Evolutionary conservation across 2,888 invertebrate species (phyloP).

Genomic region (Polymixis flavicincta): DNA sequence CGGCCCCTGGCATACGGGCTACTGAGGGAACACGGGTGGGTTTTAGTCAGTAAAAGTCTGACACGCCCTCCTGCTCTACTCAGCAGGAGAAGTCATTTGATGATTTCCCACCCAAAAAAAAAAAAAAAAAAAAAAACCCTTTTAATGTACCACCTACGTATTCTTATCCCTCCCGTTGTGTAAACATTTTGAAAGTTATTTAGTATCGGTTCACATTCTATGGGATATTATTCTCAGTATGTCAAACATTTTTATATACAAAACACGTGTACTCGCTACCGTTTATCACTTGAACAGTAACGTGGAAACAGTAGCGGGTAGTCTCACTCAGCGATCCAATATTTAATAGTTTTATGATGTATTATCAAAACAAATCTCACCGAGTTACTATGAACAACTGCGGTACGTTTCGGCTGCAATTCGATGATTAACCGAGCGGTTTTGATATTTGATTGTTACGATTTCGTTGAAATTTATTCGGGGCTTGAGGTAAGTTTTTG

Average conservation of each 20-base stretch:
- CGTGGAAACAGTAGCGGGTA: constrained; percentile 87
- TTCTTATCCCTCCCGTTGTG: constrained; percentile 32
- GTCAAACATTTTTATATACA: constrained; percentile 55
- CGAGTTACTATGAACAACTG: constrained; percentile 87
- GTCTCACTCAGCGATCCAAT: constrained; percentile 91
- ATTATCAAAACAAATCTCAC: constrained; percentile 91
- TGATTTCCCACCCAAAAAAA: no score
- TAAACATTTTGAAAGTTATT: constrained; percentile 59
- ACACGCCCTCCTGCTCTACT: no score
- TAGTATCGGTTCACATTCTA: constrained; percentile 33
- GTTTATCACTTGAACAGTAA: constrained; percentile 75
- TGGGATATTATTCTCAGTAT: constrained; percentile 34
- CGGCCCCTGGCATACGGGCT: no score
- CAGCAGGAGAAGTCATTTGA: no score
- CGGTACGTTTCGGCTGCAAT: constrained; percentile 86
- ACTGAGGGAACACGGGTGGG: no score
- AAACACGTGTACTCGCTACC: constrained; percentile 69
- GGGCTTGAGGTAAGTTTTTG: not conserved
- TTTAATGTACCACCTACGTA: constrained; percentile 39
- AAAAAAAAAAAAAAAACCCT: no score
- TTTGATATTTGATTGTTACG: constrained; percentile 79
- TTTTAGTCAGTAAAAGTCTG: no score
- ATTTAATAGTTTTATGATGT: constrained; percentile 91
- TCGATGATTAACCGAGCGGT: constrained; percentile 70
- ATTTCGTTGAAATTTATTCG: constrained; percentile 9